These are phyloP conservation scores for Nipponia nippon DNA, from an alignment of 2,113 vertebrate species.

Conservation along the genomic window DNA sequence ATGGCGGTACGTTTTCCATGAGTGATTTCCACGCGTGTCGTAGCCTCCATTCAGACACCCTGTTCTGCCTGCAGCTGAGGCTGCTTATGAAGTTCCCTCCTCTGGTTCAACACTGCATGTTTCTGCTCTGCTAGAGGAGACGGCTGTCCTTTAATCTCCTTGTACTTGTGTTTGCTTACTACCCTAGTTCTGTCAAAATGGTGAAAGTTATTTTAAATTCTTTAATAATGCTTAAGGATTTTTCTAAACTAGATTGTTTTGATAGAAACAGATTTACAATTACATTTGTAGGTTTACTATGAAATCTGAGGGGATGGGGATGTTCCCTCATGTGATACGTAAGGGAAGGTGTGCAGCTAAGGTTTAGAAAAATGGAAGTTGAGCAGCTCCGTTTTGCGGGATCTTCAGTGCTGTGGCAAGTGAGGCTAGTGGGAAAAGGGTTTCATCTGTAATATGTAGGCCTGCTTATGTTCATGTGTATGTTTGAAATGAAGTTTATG, in stretches of 20 bases:
- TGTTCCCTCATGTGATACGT: background rate
- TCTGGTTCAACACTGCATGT: background rate
- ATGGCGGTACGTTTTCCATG: background rate
- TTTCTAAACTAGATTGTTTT: background rate
- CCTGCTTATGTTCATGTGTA: background rate
- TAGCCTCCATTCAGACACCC: background rate
- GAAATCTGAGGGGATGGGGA: background rate
- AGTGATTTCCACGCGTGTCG: background rate
- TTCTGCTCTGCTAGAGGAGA: background rate
- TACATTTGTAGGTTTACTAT: background rate
- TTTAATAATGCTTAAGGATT: background rate
- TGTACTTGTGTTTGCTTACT: background rate
- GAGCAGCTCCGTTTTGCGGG: background rate
- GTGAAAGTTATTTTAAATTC: background rate
- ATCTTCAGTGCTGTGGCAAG: background rate
- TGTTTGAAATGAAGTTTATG: background rate
- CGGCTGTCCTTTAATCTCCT: background rate
- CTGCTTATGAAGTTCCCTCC: background rate
- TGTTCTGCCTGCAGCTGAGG: background rate
- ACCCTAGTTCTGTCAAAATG: background rate
- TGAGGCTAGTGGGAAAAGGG: background rate
- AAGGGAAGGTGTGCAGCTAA: background rate
- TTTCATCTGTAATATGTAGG: background rate
- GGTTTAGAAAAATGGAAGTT: background rate
- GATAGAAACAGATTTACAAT: background rate